Base-by-base conservation (phyloP, 1,140 invertebrate genomes). In the Choristoneura fumiferana region DNA sequence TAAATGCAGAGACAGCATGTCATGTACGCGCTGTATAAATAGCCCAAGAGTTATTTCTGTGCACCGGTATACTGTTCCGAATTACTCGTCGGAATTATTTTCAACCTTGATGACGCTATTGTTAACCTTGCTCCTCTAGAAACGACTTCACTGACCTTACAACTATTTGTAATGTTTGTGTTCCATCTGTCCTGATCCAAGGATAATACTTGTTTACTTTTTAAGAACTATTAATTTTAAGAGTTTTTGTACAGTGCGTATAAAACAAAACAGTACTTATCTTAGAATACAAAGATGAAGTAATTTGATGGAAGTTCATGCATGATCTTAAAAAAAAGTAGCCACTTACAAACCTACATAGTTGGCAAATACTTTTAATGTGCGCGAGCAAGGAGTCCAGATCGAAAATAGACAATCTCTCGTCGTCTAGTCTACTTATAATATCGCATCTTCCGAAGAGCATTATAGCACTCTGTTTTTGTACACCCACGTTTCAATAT, bases 51-150 rank as follows among this genome's bases (percentile, higher is more conserved):
- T 58, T 79, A 78, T 79, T 79, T 67, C 55, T 69, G 73, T 71
- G 63, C 36, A 55, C 59, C 52, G 67, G 17, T 60, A 60, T 45
- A 67, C 43, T 33, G 43, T 33, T 72, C 63, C 71, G 67, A 63
- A 78, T 66, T 71, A 63, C 63, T 63, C 53, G 70, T 60, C 58
- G 54, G 67, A 71, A 76, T 81, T 83, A 84, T 83, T 78, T 75
- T 65, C 59, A 78, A 78, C 79, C 81, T 80, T 85, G 79, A 84
- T 85, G 85, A 88, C 85, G 81, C 57, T 76, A 76, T 74, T 77
- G 75, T 76, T 78, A 81, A 84, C 85, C 84, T 88, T 85, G 84
- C 76, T 60, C 55, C 60, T 64, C 61, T 62, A 73, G 69, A 76
- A 77, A 78, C 75, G 76, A 70, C 68, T 74, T 59, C 63, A 68